These are phyloP conservation scores for Clusia tigrina DNA, from an alignment of 2,888 invertebrate genomes.

Conservation along the genomic window DNA sequence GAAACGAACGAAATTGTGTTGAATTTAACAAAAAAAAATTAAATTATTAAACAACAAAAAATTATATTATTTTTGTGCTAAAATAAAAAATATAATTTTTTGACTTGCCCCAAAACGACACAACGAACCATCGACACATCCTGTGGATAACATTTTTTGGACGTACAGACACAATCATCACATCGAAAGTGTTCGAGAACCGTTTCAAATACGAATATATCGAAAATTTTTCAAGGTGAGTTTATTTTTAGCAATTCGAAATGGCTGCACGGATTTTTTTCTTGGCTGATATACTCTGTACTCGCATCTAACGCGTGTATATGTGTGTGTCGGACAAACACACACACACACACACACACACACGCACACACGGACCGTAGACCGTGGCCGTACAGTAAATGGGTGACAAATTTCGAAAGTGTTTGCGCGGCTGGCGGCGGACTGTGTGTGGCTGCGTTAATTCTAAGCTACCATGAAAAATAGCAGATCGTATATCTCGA, in stretches of 20 bases:
- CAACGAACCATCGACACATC: background rate
- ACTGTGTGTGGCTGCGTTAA: no score
- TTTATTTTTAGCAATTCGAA: slow-evolving; percentile 63
- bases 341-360: no score
- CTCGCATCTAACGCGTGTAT: no score
- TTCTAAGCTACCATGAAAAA: background rate
- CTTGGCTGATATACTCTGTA: slow-evolving; percentile 19
- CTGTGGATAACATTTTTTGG: slow-evolving; percentile 29
- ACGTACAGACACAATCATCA: slow-evolving; percentile 31
- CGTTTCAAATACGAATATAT: slow-evolving; percentile 34
- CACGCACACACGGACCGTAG: no score
- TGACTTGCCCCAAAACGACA: slow-evolving; percentile 10
- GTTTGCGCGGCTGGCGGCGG: no score
- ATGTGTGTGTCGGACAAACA: no score
- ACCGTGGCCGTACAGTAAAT: slow-evolving; percentile 29
- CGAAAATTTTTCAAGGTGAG: slow-evolving; percentile 65
- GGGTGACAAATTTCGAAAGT: slow-evolving; percentile 44
- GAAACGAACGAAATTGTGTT: slow-evolving; percentile 38
- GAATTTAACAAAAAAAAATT: slow-evolving; percentile 14
- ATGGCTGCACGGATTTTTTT: slow-evolving; percentile 50
- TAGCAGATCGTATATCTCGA: background rate
- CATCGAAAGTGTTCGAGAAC: slow-evolving; percentile 13
- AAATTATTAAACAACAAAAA: background rate
- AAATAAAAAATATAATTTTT: slow-evolving; percentile 24
- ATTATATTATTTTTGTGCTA: slow-evolving; percentile 22